Conservation (phyloP, 30 jellyfish, hydroid and myxozoan genomes). For the Aurelia sp. region DNA sequence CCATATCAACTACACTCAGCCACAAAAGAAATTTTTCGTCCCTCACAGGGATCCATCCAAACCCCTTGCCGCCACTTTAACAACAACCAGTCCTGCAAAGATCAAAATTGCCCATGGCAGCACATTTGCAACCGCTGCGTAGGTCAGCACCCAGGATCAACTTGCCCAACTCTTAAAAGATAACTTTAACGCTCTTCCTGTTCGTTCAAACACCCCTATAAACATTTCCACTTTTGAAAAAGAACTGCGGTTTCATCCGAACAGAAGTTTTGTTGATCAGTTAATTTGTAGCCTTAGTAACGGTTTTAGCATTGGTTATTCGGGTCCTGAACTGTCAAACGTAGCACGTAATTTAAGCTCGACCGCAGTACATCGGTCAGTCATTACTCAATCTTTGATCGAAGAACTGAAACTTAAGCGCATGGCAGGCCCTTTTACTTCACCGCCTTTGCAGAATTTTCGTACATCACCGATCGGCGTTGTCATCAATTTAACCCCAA, state of each 20-base stretch:
- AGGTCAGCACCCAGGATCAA: slow-evolving; percentile 9
- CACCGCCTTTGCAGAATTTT: slow-evolving; percentile 19
- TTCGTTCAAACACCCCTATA: neutral
- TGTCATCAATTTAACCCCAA: too few relatives aligned
- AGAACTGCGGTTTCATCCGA: neutral
- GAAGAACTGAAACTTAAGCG: neutral
- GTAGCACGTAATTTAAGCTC: slow-evolving; percentile 8
- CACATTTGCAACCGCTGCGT: slow-evolving; percentile 18
- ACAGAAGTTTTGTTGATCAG: neutral
- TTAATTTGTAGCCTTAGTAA: neutral
- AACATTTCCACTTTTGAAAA: neutral
- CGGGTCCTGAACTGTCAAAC: slow-evolving; percentile 2
- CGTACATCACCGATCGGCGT: slow-evolving; percentile 40
- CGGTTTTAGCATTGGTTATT: slow-evolving; percentile 32
- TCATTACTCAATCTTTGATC: neutral
- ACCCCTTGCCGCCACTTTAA: neutral
- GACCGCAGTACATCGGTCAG: neutral
- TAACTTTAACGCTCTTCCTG: slow-evolving; percentile 37
- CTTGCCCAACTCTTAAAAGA: neutral
- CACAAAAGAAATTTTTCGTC: neutral
- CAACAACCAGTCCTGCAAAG: neutral
- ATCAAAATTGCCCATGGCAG: neutral
- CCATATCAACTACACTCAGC: neutral
- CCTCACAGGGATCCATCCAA: neutral
- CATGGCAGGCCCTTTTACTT: slow-evolving; percentile 38